phyloP scores from a whole-genome alignment of 2,888 invertebrate species.

The Pristionchus japonicus region DNA sequence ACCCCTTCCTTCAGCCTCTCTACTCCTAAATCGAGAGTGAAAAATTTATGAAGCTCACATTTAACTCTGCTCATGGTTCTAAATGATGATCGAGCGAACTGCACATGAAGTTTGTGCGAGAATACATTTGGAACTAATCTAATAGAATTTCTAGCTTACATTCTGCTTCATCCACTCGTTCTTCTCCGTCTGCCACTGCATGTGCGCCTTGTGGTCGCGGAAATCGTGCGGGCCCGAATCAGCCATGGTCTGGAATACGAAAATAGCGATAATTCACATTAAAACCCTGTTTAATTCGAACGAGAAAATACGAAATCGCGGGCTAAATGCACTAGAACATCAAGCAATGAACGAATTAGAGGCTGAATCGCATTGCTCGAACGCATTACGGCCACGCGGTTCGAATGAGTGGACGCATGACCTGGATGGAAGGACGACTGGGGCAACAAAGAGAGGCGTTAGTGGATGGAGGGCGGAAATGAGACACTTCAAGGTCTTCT shows the following conservation, averaged over 20 bases:
- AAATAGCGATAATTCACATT: not conserved
- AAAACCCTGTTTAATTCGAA: not conserved
- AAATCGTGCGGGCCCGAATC: constrained; percentile 60
- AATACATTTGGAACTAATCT: too few relatives aligned
- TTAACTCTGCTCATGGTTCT: too few relatives aligned
- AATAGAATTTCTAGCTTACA: not conserved
- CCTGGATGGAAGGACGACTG: constrained; percentile 22
- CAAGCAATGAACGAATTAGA: not conserved
- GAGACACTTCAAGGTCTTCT: constrained; percentile 40
- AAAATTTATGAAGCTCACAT: too few relatives aligned
- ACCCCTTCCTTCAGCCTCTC: too few relatives aligned
- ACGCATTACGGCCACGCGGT: not conserved
- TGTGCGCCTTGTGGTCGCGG: constrained; percentile 63
- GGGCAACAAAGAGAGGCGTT: constrained; percentile 26
- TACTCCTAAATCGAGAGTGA: too few relatives aligned
- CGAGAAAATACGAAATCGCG: not conserved
- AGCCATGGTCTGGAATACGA: constrained; percentile 14
- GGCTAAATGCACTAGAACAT: not conserved
- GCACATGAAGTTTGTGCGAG: too few relatives aligned
- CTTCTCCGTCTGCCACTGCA: constrained; percentile 57
- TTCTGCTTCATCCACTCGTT: constrained; percentile 39
- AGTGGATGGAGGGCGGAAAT: constrained; percentile 25
- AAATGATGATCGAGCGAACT: not conserved
- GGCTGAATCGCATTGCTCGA: not conserved
- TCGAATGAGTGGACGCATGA: not conserved